These are phyloP conservation scores for Drosophila repletoides DNA, from an alignment of 1,140 invertebrate genomes.

Conservation along the genomic window DNA sequence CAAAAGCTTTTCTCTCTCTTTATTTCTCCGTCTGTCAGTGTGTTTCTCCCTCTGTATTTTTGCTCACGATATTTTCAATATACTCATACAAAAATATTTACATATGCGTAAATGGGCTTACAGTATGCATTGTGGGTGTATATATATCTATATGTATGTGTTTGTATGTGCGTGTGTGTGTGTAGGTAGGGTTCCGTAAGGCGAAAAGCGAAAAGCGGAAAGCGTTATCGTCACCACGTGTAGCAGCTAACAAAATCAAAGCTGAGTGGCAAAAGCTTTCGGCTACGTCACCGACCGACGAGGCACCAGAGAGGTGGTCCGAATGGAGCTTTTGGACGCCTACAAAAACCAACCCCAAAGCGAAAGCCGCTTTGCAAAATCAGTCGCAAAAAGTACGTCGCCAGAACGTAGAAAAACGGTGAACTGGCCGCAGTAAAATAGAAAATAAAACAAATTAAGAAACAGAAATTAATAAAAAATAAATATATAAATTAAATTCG, in stretches of 20 bases:
- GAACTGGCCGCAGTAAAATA: slow-evolving; percentile 21
- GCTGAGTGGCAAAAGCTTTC: slow-evolving; percentile 33
- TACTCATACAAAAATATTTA: slow-evolving; percentile 55
- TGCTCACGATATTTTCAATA: neutral
- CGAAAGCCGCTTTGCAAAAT: slow-evolving; percentile 72
- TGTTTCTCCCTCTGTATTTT: neutral
- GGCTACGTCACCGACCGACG: slow-evolving; percentile 48
- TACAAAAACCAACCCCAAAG: slow-evolving; percentile 69
- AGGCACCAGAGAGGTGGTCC: slow-evolving; percentile 39
- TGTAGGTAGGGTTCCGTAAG: slow-evolving; percentile 21
- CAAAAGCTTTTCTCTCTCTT: slow-evolving; percentile 8
- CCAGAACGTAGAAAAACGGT: slow-evolving; percentile 67
- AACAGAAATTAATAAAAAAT: neutral
- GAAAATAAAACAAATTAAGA: neutral
- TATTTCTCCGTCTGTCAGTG: neutral
- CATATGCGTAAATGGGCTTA: slow-evolving; percentile 42
- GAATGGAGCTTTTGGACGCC: slow-evolving; percentile 63
- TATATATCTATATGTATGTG: slow-evolving; percentile 22
- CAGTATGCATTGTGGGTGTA: neutral
- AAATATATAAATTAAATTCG: neutral
- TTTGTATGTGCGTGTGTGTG: slow-evolving; percentile 21
- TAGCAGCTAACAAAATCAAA: slow-evolving; percentile 16
- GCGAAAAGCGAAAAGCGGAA: too few species aligned
- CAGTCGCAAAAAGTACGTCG: slow-evolving; percentile 81
- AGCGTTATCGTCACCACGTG: slow-evolving; percentile 27